Evolutionary conservation across 2,888 invertebrate species (phyloP), one percentile per base, ranked within the genome.

Genomic region (Meta bourneti): DNA sequence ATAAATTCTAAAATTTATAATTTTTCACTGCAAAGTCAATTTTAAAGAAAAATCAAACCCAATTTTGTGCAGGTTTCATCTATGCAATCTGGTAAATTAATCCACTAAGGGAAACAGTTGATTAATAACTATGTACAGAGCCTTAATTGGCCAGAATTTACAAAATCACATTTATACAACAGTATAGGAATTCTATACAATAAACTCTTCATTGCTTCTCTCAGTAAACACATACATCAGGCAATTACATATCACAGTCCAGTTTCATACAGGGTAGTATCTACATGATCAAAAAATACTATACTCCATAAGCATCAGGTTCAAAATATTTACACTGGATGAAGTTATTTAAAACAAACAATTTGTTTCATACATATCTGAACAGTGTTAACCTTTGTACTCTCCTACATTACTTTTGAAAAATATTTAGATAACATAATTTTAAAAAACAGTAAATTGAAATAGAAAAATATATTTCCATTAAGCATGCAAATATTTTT

Each of bases 181-280:
- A 79, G 61, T 34, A 61, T 79, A 52, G 16, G 20, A 79, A 72
- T 61, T 54, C 61, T 79, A 79, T 61, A 61, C 49, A 79, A 20
- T 61, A 54, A 79, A 79, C 61, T 79, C 79, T 16, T 61, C 61
- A 54, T 16, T 79, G 51, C 48, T 51, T 61, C 19, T 34, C 34
- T 48, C 48, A 79, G 34, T 79, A 79, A 20, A 7, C 75, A 61
- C 72, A 20, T 54, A 84, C 51, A 61, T 54, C 84, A 84, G 84
- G 61, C 84, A 72, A 34, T 75, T 54, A 20, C 84, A 75, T 84
- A 84, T 84, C 84, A 84, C 84, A 84, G 84, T 84, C 19, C 84
- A 84, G 52, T 52, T 81, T 84, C 61, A 74, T 61, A 84, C 61
- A 84, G 48, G 9, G 48, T 74, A 74, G 54, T 74, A 20, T 52